Conservation (phyloP, 35 echinoderm and acorn worm species). For the Eucidaris tribuloides region DNA sequence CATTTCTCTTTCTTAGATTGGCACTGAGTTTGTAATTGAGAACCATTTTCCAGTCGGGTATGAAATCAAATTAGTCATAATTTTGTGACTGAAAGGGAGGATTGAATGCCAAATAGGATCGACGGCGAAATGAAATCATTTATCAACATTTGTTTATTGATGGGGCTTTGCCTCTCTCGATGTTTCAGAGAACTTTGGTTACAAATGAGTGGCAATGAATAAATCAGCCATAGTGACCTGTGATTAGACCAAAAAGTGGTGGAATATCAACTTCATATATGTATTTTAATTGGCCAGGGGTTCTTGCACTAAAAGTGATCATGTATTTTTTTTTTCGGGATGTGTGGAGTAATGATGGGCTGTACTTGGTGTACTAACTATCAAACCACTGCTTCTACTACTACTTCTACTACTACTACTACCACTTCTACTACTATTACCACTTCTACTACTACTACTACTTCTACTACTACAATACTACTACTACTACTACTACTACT, state of each 20-base stretch:
- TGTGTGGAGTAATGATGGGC: background rate
- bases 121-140: background rate
- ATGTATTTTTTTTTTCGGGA: background rate
- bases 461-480: too few relatives aligned
- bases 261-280: too few relatives aligned
- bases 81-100: background rate
- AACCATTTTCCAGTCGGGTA: background rate
- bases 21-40: conserved; percentile 17
- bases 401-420: background rate
- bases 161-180: background rate
- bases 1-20: too few relatives aligned
- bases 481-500: too few relatives aligned
- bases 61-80: conserved; percentile 33
- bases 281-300: too few relatives aligned
- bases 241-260: background rate
- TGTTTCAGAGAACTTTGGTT: background rate
- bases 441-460: conserved; percentile 6
- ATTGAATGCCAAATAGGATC: background rate
- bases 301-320: background rate
- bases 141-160: background rate
- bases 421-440: background rate
- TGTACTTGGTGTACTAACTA: background rate
- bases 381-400: background rate
- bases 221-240: background rate
- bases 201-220: conserved; percentile 15